Percentiles rank a stretch among this genome's conserved stretches.
These are phyloP conservation scores for Antheraea yamamai DNA, from an alignment of 2,888 invertebrate genomes.

Conservation along the genomic window DNA sequence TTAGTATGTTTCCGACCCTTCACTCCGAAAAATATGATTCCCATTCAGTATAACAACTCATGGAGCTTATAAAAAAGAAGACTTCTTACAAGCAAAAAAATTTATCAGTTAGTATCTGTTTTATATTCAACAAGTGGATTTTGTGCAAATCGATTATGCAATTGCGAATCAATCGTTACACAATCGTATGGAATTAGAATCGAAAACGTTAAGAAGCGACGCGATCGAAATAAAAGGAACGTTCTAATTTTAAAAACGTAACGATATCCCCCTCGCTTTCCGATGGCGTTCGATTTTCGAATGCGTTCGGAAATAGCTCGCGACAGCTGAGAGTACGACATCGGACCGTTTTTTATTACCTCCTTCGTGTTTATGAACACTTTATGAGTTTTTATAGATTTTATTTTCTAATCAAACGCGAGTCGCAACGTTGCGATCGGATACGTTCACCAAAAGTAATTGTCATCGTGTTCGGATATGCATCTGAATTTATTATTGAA, in stretches of 20 bases:
- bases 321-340: slow-evolving; percentile 78
- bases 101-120: background rate
- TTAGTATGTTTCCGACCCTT: too few species aligned
- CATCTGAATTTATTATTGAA: background rate
- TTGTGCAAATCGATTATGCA: background rate
- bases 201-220: slow-evolving; percentile 22
- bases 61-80: background rate
- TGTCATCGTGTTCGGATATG: slow-evolving; percentile 44
- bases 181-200: slow-evolving; percentile 32
- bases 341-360: slow-evolving; percentile 75
- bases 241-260: slow-evolving; percentile 70
- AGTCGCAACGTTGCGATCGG: slow-evolving; percentile 66
- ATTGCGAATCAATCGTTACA: background rate
- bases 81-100: background rate
- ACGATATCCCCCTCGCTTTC: slow-evolving; percentile 65
- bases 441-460: slow-evolving; percentile 59
- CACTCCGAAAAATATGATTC: too few species aligned
- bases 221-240: slow-evolving; percentile 47
- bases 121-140: background rate
- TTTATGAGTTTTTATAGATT: slow-evolving; percentile 80
- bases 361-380: slow-evolving; percentile 80
- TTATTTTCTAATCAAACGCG: slow-evolving; percentile 72
- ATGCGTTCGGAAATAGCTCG: slow-evolving; percentile 76
- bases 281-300: slow-evolving; percentile 73
- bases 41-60: background rate